Conservation (phyloP, 23 tunicate genomes). For the Halocynthia roretzi region DNA sequence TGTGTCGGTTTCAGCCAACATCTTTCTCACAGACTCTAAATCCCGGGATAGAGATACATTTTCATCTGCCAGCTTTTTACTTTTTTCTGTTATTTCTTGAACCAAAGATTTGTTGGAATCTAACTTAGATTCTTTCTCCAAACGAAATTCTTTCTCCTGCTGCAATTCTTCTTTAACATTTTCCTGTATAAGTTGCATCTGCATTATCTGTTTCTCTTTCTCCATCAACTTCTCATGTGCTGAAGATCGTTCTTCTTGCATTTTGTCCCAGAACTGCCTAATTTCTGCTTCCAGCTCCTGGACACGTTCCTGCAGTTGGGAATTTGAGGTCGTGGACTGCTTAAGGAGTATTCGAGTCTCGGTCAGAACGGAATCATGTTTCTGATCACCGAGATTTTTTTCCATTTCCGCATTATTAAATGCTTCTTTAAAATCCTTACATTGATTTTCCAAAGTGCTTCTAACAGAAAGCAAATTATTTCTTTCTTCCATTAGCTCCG, state of each 20-base stretch:
- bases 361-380: slow-evolving; percentile 32
- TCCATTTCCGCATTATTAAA: slow-evolving; percentile 43
- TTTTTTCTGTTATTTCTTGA: not conserved
- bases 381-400: slow-evolving; percentile 37
- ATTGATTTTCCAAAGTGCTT: not conserved
- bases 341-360: slow-evolving; percentile 21
- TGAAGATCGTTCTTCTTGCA: slow-evolving; percentile 22
- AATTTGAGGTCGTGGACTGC: slow-evolving; percentile 2
- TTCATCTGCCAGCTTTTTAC: not conserved
- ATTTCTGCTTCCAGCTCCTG: slow-evolving; percentile 14
- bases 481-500: not conserved
- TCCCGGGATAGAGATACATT: not conserved
- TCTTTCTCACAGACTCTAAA: not conserved
- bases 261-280: slow-evolving; percentile 23
- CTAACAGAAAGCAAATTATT: not conserved
- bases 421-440: not conserved
- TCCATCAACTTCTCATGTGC: slow-evolving; percentile 32
- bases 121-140: not conserved
- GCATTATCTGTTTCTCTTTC: slow-evolving; percentile 29
- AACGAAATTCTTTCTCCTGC: no score
- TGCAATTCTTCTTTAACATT: not conserved
- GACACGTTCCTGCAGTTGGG: slow-evolving; percentile 21
- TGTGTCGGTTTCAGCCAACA: not conserved
- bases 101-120: not conserved
- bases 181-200: not conserved